Conservation (phyloP, 2,888 invertebrate genomes). For the Ormyrus thymus region DNA sequence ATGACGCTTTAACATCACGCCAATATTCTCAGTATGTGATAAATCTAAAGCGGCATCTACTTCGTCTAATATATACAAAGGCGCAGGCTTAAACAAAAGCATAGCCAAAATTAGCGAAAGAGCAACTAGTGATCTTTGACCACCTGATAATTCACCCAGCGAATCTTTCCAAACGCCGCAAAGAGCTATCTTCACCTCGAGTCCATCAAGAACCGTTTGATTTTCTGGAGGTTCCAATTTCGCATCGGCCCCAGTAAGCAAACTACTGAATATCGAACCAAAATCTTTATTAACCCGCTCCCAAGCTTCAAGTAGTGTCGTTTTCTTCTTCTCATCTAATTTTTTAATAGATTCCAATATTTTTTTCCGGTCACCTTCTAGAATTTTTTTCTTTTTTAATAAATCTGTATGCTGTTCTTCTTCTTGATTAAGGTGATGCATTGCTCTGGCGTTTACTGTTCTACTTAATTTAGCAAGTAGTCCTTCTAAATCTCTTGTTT, state of each 20-base stretch:
- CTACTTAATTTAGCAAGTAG: conserved; percentile 82
- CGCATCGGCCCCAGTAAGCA: conserved; percentile 94
- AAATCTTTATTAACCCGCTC: conserved; percentile 92
- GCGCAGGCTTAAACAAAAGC: conserved; percentile 97
- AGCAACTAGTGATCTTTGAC: conserved; percentile 96
- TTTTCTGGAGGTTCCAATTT: conserved; percentile 87
- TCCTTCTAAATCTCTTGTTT: conserved; percentile 78
- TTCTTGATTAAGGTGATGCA: conserved; percentile 89
- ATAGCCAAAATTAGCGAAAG: conserved; percentile 96
- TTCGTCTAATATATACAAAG: conserved; percentile 98
- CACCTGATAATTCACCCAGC: conserved; percentile 96
- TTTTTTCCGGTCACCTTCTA: conserved; percentile 85
- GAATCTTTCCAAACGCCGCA: conserved; percentile 97
- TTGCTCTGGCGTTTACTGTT: conserved; percentile 88
- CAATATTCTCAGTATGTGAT: conserved; percentile 99
- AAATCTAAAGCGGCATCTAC: conserved; percentile 98
- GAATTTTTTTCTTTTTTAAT: conserved; percentile 81
- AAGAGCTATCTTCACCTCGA: conserved; percentile 94
- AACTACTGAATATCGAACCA: conserved; percentile 92
- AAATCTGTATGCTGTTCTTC: conserved; percentile 87
- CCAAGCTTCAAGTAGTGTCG: conserved; percentile 88
- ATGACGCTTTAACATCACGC: conserved; percentile 92
- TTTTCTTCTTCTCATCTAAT: conserved; percentile 93
- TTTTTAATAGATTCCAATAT: conserved; percentile 87
- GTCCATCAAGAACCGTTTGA: conserved; percentile 86